These are phyloP conservation scores for Botia kubotai DNA, from an alignment of 2,797 vertebrate genomes.

Conservation along the genomic window DNA sequence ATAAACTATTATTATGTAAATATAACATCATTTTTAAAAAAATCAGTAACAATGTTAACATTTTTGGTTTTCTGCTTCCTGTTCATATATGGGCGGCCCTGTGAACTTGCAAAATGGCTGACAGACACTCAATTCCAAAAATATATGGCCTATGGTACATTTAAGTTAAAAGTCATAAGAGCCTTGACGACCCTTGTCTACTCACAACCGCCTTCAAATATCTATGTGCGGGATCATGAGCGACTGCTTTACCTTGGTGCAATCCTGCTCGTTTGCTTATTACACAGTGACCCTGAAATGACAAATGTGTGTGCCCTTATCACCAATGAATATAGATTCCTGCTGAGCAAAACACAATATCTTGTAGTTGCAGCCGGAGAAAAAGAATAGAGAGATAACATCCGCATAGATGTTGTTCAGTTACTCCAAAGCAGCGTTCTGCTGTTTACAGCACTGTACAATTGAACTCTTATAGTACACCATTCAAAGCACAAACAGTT, in stretches of 20 bases:
- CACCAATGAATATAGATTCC: conserved; percentile 64
- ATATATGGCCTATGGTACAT: too few relatives aligned
- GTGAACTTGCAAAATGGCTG: not conserved
- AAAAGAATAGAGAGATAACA: conserved; percentile 52
- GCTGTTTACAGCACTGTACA: conserved; percentile 31
- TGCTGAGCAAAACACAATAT: conserved; percentile 60
- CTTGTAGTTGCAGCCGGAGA: conserved; percentile 50
- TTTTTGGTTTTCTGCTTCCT: too few relatives aligned
- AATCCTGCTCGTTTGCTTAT: conserved; percentile 57
- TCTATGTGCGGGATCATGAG: conserved; percentile 31
- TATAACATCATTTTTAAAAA: too few relatives aligned
- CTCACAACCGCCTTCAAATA: conserved; percentile 11
- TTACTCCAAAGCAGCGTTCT: conserved; percentile 45
- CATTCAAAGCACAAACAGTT: not conserved
- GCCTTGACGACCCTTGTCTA: not conserved
- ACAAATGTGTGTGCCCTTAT: conserved; percentile 65
- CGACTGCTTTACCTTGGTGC: conserved; percentile 41
- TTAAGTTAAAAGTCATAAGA: conserved; percentile 17
- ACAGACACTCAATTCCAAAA: not conserved
- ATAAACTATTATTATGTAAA: too few relatives aligned
- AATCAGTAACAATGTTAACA: too few relatives aligned
- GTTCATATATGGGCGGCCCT: too few relatives aligned
- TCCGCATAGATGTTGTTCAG: conserved; percentile 53
- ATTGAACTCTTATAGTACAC: conserved; percentile 32
- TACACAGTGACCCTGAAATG: conserved; percentile 64